These are phyloP conservation scores for Trichosurus vulpecula DNA, from an alignment of 2,797 vertebrate genomes.

Conservation along the genomic window DNA sequence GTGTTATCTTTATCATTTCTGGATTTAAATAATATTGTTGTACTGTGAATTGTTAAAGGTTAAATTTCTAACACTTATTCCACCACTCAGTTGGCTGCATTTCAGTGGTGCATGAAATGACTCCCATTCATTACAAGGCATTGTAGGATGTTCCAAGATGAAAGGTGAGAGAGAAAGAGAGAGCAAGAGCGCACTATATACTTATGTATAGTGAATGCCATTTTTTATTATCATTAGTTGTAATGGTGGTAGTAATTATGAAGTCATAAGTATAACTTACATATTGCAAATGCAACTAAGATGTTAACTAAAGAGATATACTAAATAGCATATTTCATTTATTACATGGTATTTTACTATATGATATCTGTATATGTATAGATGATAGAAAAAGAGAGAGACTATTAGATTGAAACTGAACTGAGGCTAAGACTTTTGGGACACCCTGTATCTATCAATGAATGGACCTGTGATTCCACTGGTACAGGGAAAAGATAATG, in stretches of 20 bases:
- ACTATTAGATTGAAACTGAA: neutral
- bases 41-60: constrained; percentile 42
- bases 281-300: constrained; percentile 10
- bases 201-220: neutral
- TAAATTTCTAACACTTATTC: constrained; percentile 49
- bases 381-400: neutral
- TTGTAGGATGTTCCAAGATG: constrained; percentile 46
- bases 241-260: neutral
- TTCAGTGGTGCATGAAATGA: constrained; percentile 49
- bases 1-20: constrained; percentile 26
- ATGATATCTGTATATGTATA: neutral
- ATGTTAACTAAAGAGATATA: neutral
- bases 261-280: constrained; percentile 4
- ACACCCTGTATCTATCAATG: neutral
- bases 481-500: neutral
- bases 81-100: constrained; percentile 44
- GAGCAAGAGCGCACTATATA: neutral
- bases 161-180: constrained; percentile 47
- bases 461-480: neutral
- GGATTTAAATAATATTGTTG: neutral
- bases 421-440: neutral
- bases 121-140: constrained; percentile 49
- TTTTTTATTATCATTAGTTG: neutral
- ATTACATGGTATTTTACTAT: neutral
- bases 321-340: neutral